These are phyloP conservation scores for Lucifuga dentata DNA, from an alignment of 2,113 vertebrate genomes.

Conservation along the genomic window DNA sequence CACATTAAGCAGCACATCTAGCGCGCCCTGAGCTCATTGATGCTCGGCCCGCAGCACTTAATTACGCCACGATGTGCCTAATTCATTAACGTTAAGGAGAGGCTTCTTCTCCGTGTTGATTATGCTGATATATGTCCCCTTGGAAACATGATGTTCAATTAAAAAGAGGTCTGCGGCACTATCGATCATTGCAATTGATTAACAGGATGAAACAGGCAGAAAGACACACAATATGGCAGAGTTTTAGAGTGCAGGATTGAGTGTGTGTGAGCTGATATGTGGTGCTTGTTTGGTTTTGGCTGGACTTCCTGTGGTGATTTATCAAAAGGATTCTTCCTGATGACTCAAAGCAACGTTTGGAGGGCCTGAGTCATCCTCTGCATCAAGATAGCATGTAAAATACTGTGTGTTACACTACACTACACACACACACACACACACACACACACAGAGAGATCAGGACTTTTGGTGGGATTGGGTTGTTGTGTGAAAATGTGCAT, in stretches of 20 bases:
- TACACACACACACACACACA: no score
- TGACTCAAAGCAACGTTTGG: no score
- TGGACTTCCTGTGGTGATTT: no score
- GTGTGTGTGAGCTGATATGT: conserved; percentile 7
- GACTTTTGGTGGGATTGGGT: no score
- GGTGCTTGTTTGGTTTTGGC: conserved; percentile 1
- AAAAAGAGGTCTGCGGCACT: conserved; percentile 22
- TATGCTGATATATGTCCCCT: conserved; percentile 39
- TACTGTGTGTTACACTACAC: no score
- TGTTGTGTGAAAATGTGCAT: no score
- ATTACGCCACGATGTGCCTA: conserved; percentile 65
- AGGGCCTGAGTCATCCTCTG: no score
- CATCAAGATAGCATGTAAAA: no score
- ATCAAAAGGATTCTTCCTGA: no score
- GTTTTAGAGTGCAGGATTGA: conserved; percentile 10
- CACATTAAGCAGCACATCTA: conserved; percentile 79
- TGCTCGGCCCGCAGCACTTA: conserved; percentile 68
- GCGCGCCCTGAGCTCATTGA: conserved; percentile 63
- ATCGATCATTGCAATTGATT: conserved; percentile 57
- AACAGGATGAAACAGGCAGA: conserved; percentile 30
- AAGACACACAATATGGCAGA: conserved; percentile 21
- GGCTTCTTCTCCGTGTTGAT: conserved; percentile 38
- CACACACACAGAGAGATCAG: no score
- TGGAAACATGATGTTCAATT: conserved; percentile 58
- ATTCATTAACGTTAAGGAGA: conserved; percentile 71